phyloP scores from a whole-genome alignment of 2,797 vertebrate species.

The Cossypha niveicapilla region DNA sequence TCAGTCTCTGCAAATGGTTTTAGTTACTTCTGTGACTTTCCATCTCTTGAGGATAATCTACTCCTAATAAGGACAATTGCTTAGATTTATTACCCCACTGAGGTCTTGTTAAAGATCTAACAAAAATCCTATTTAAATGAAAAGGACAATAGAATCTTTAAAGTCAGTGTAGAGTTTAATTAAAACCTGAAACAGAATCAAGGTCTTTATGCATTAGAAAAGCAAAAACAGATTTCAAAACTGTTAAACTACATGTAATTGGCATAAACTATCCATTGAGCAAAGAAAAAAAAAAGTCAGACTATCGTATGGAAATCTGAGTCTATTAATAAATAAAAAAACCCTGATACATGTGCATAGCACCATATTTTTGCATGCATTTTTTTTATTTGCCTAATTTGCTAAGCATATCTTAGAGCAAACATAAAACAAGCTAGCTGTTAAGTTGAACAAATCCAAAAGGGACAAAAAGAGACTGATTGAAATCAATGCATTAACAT shows the following conservation, averaged over 20 bases:
- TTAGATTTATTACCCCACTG: constrained; percentile 78
- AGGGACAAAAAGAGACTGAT: neutral
- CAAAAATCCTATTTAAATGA: constrained; percentile 75
- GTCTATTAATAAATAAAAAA: constrained; percentile 37
- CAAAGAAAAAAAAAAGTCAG: neutral
- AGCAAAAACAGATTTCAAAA: constrained; percentile 58
- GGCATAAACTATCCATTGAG: constrained; percentile 31
- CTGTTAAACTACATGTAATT: constrained; percentile 34
- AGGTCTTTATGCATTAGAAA: constrained; percentile 29
- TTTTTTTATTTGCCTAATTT: constrained; percentile 48
- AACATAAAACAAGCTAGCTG: constrained; percentile 24
- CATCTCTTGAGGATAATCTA: constrained; percentile 73
- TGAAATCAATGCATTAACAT: constrained; percentile 14
- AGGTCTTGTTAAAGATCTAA: constrained; percentile 81
- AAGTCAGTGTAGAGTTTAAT: constrained; percentile 70
- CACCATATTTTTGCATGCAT: neutral
- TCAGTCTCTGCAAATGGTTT: constrained; percentile 59
- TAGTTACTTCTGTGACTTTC: constrained; percentile 73
- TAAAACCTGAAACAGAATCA: constrained; percentile 56
- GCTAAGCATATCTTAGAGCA: constrained; percentile 2
- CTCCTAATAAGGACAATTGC: constrained; percentile 78
- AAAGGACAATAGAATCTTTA: constrained; percentile 75
- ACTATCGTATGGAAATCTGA: neutral
- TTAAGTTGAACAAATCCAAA: constrained; percentile 10
- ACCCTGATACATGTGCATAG: neutral